phyloP scores from a whole-genome alignment of 2,113 vertebrate species.

The Trichomycterus rosablanca region DNA sequence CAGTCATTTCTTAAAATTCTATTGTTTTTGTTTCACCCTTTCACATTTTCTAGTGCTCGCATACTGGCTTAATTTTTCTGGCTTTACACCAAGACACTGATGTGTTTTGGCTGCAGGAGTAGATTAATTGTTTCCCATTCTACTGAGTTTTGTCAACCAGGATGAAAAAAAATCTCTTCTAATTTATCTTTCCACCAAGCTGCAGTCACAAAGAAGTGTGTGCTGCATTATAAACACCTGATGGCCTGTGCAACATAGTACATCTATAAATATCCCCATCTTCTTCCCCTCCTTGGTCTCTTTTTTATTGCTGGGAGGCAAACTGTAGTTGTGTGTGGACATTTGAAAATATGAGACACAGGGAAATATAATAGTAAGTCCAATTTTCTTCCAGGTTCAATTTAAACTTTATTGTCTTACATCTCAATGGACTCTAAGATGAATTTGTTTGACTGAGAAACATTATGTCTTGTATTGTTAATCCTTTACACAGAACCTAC shows the following conservation, averaged over 20 bases:
- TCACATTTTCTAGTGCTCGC: conserved; percentile 20
- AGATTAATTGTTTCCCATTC: conserved; percentile 36
- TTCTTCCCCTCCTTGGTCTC: conserved; percentile 14
- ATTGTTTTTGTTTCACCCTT: no score
- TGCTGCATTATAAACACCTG: conserved; percentile 36
- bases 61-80: conserved; percentile 15
- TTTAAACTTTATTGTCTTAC: no score
- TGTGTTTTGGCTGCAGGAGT: conserved; percentile 9
- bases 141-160: conserved; percentile 31
- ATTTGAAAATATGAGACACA: conserved; percentile 17
- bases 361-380: background rate
- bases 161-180: conserved; percentile 34
- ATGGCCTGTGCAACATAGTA: conserved; percentile 22
- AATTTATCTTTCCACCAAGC: conserved; percentile 33
- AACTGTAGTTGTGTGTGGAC: conserved; percentile 19
- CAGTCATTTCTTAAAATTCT: no score
- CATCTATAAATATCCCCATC: conserved; percentile 37
- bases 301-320: conserved; percentile 14
- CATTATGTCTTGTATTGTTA: no score
- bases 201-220: conserved; percentile 13
- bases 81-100: background rate
- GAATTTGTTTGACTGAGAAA: no score
- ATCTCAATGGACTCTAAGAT: no score
- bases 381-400: conserved; percentile 25
- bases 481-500: no score